Conservation (phyloP, 2,113 vertebrate genomes). For the Elachura formosa region DNA sequence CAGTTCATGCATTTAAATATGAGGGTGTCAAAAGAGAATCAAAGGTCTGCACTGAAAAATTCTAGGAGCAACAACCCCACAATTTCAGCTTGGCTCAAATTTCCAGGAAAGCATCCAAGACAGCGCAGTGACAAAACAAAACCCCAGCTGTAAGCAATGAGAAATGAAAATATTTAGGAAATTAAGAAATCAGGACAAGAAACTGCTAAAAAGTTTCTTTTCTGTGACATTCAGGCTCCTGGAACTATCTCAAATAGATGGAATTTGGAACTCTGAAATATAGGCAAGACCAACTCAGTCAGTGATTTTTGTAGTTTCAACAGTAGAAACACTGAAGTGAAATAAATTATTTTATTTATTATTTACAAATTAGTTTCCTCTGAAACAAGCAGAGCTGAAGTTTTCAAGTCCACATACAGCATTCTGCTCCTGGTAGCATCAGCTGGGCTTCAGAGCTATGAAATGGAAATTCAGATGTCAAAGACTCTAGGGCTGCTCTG, state of each 20-base stretch:
- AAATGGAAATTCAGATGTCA: background rate
- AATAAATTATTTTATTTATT: background rate
- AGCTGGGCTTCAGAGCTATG: background rate
- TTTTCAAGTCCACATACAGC: background rate
- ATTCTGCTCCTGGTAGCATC: background rate
- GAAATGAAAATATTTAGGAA: background rate
- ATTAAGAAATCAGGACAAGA: background rate
- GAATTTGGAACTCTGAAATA: background rate
- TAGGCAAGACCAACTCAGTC: background rate
- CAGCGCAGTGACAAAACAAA: background rate
- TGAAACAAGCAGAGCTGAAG: background rate
- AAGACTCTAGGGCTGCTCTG: background rate
- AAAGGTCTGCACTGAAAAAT: background rate
- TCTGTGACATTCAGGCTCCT: background rate
- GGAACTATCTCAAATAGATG: background rate
- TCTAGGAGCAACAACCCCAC: background rate
- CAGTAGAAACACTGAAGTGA: background rate
- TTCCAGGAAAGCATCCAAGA: background rate
- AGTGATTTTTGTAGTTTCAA: background rate
- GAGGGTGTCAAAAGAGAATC: background rate
- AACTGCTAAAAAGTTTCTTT: background rate
- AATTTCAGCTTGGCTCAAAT: background rate
- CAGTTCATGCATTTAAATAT: rapidly evolving
- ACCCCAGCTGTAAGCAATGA: background rate
- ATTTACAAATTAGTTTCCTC: background rate